Evolutionary conservation across 23 tunicate genomes (phyloP).

Genomic region (Corella eumyota): DNA sequence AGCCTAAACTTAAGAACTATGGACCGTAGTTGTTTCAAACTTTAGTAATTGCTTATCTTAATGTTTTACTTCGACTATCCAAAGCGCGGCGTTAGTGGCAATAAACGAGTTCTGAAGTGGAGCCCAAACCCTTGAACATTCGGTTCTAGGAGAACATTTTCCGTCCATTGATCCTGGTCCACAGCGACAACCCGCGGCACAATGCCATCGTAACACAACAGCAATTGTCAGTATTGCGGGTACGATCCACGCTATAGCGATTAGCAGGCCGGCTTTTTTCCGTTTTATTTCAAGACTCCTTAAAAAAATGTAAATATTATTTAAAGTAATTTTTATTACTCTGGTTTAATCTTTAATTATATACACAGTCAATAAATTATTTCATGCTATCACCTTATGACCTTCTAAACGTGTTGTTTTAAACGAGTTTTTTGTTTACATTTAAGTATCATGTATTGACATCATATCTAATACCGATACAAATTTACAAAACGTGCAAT

Average conservation of each 20-base stretch:
- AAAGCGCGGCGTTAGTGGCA: constrained; percentile 30
- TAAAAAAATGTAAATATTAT: background rate
- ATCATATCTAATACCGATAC: no score
- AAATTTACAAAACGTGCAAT: no score
- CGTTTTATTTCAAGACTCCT: constrained; percentile 24
- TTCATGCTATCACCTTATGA: no score
- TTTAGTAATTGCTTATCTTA: background rate
- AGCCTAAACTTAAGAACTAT: no score
- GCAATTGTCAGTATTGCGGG: constrained; percentile 33
- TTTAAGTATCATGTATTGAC: no score
- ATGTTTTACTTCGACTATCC: constrained; percentile 64
- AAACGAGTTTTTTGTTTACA: no score
- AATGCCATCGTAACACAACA: constrained; percentile 43
- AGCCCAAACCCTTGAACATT: constrained; percentile 53
- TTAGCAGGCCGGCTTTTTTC: constrained; percentile 21
- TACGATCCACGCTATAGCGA: constrained; percentile 27
- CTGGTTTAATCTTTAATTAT: background rate
- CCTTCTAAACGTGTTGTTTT: no score
- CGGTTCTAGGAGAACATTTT: constrained; percentile 27
- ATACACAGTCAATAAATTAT: background rate
- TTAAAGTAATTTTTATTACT: background rate
- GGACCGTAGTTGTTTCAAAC: background rate
- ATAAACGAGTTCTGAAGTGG: constrained; percentile 58
- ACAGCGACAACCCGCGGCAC: constrained; percentile 36
- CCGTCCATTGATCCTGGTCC: constrained; percentile 50